Conservation (phyloP, 2,797 vertebrate species). For the Pangasius larnaudii region DNA sequence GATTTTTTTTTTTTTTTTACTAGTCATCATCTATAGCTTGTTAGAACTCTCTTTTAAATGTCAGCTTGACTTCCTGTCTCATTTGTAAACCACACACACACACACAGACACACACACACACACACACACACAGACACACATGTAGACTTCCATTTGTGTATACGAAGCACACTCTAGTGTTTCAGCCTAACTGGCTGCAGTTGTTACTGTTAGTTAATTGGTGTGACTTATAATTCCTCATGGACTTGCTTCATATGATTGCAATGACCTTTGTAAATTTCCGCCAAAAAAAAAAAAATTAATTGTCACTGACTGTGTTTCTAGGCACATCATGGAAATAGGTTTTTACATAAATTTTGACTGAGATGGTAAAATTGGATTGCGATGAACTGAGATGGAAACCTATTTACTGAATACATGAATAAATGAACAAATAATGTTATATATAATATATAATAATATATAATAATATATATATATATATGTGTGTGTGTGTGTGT, state of each 20-base stretch:
- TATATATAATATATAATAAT: no score
- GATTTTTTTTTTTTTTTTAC: constrained; percentile 6
- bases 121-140: neutral
- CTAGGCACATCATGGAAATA: neutral
- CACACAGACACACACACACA: constrained; percentile 7
- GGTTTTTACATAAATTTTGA: neutral
- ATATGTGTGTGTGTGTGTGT: no score
- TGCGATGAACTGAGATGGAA: neutral
- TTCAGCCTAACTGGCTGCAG: constrained; percentile 43
- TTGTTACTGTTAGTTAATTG: constrained; percentile 52
- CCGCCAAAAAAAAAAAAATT: constrained; percentile 38
- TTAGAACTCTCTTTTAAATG: constrained; percentile 49
- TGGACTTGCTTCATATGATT: constrained; percentile 51
- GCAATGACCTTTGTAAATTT: constrained; percentile 54
- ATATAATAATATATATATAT: no score
- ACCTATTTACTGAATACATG: neutral
- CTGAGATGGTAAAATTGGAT: neutral
- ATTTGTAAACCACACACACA: constrained; percentile 38
- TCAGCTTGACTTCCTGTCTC: constrained; percentile 49
- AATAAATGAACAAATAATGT: neutral
- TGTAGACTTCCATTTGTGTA: constrained; percentile 13
- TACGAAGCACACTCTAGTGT: constrained; percentile 20
- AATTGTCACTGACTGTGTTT: constrained; percentile 32
- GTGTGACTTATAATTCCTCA: constrained; percentile 50
- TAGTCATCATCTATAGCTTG: constrained; percentile 41